phyloP scores from a whole-genome alignment of 2,113 vertebrate species.

The Recurvirostra avosetta region DNA sequence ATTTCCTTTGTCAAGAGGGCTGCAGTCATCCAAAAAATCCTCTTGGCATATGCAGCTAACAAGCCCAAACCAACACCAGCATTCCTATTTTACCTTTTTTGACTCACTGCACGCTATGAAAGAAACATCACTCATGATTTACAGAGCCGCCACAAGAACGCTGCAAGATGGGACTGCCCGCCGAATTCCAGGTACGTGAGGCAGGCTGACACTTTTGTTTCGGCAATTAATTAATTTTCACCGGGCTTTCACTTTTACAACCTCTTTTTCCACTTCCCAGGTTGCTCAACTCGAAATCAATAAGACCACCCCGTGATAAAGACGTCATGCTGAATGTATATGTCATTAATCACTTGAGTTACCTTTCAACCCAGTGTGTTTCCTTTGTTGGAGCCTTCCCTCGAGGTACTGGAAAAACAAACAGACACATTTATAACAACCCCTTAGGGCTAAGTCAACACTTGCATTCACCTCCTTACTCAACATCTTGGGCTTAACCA shows the following conservation, averaged over 20 bases:
- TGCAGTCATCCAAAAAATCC: background rate
- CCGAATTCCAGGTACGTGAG: background rate
- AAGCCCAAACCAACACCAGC: slow-evolving; percentile 19
- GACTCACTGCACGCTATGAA: background rate
- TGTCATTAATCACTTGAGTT: slow-evolving; percentile 69
- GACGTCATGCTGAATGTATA: slow-evolving; percentile 12
- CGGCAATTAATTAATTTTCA: background rate
- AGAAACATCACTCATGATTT: background rate
- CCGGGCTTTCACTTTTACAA: background rate
- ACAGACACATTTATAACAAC: slow-evolving; percentile 38
- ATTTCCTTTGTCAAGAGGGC: background rate
- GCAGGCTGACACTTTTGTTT: slow-evolving; percentile 7
- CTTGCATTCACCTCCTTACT: slow-evolving; percentile 30
- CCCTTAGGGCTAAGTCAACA: slow-evolving; percentile 61
- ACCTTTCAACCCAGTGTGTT: slow-evolving; percentile 51
- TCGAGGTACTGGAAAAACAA: slow-evolving; percentile 49
- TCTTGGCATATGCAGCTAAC: background rate
- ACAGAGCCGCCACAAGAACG: background rate
- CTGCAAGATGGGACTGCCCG: background rate
- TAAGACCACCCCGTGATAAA: slow-evolving; percentile 63
- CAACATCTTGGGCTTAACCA: slow-evolving; percentile 3
- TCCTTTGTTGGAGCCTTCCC: slow-evolving; percentile 45
- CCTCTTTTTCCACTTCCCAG: background rate
- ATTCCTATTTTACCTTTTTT: background rate
- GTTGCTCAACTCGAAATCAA: slow-evolving; percentile 27